Conservation (phyloP, 2,888 invertebrate genomes). For the Heliconius aoede region DNA sequence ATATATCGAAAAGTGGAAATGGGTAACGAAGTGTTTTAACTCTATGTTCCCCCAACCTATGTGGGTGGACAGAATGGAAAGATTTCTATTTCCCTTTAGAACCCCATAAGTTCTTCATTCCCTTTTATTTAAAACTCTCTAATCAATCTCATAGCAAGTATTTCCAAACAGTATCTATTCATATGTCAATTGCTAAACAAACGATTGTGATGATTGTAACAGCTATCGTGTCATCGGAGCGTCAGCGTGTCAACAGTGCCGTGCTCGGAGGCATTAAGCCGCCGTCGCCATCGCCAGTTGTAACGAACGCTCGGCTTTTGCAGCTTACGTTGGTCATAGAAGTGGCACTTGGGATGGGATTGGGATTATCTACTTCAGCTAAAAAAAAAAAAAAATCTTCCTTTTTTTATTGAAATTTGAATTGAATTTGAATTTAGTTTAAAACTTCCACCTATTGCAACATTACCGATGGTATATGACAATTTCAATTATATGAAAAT, state of each 20-base stretch:
- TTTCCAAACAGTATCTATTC: not conserved
- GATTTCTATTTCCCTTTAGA: too few relatives aligned
- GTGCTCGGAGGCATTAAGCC: conserved; percentile 20
- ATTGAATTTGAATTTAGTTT: too few relatives aligned
- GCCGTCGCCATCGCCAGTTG: not conserved
- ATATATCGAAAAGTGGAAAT: too few relatives aligned
- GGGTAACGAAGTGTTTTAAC: too few relatives aligned
- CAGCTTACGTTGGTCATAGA: conserved; percentile 2
- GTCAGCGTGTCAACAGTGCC: conserved; percentile 20
- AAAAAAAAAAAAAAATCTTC: too few relatives aligned
- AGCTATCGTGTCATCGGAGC: not conserved
- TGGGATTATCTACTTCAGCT: too few relatives aligned
- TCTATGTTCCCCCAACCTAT: too few relatives aligned
- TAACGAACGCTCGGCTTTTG: conserved; percentile 32
- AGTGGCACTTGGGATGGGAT: not conserved
- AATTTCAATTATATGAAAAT: too few relatives aligned
- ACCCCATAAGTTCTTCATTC: not conserved
- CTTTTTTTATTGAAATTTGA: too few relatives aligned
- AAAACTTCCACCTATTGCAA: too few relatives aligned
- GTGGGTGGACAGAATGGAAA: too few relatives aligned
- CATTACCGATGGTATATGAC: too few relatives aligned
- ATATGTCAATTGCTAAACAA: not conserved
- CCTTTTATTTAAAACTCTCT: not conserved
- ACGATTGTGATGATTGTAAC: conserved; percentile 3
- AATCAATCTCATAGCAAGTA: not conserved